Conservation (phyloP, 2,888 invertebrate genomes). For the Spisula subtruncata region DNA sequence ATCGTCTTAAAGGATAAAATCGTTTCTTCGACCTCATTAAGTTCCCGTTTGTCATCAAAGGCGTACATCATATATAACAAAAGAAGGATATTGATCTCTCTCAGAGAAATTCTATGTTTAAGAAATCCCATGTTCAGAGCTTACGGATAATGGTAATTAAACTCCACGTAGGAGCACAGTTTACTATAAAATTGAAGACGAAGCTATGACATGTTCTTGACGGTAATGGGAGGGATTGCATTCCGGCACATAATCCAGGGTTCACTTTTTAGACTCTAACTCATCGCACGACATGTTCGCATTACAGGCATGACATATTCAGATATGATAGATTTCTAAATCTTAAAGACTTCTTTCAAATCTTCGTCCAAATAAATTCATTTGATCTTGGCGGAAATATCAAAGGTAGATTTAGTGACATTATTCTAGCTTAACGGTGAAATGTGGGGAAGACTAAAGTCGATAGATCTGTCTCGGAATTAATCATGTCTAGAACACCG, state of each 20-base stretch:
- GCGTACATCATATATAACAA: background rate
- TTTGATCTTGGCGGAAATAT: background rate
- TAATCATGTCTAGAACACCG: background rate
- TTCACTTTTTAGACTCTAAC: background rate
- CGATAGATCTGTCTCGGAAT: background rate
- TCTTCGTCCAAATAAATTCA: background rate
- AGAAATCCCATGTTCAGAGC: background rate
- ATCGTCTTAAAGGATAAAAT: background rate
- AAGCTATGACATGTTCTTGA: background rate
- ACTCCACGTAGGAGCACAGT: background rate
- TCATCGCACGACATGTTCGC: background rate
- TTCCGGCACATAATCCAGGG: background rate
- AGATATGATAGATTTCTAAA: background rate
- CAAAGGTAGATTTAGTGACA: background rate
- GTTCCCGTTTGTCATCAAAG: background rate
- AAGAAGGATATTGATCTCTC: background rate
- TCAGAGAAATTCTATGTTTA: background rate
- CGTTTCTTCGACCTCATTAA: background rate
- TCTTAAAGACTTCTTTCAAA: background rate
- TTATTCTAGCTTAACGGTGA: background rate
- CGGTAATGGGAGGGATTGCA: background rate
- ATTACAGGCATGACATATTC: background rate
- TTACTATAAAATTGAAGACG: background rate
- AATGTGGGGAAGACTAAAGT: background rate
- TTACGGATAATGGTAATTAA: constrained; percentile 12